Evolutionary conservation across 2,797 vertebrate genomes (phyloP), one percentile per base, ranked within the genome.

Genomic region (Arvicola amphibius): DNA sequence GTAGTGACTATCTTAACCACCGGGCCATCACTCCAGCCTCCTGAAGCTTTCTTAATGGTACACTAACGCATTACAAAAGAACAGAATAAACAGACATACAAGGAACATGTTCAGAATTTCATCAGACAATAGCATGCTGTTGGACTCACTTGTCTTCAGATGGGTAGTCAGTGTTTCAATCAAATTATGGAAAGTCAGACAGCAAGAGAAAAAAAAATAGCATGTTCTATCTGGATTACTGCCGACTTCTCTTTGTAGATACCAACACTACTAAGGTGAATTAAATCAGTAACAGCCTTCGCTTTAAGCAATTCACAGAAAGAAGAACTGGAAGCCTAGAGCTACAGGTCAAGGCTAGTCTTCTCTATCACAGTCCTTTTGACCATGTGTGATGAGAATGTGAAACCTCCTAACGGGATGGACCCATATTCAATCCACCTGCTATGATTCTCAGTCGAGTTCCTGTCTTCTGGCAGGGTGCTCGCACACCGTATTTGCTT

Each of bases 391-490:
- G 51, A 43, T 61, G 85, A 94, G 65, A 87, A 43, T 59, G 48
- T 11, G 6, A 53, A 59, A 91, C 34, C 65, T 16, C 16, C 53
- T 92, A 59, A 73, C 19, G 37, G 61, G 53, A 65, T 1, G 0
- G 86, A 73, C 61, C 51, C 90, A 81, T 86, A 90, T 97, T 95
- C 86, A 97, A 93, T 40, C 69, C 84, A 86, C 78, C 48, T 97
- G 81, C 67, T 88, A 51, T 43, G 85, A 74, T 88, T 90, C 88
- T 65, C 78, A 81, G 46, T 76, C 13, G 87, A 73, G 67, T 92
- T 96, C 93, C 78, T 87, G 88, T 96, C 56, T 95, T 80, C 73
- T 94, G 95, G 93, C 96, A 97, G 89, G 21, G 46, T 96, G 94
- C 96, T 71, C 71, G 25, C 84, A 76, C 80, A 88, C 77, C 67